Base-by-base conservation (phyloP, 2,113 vertebrate species). In the Heliornis fulica region DNA sequence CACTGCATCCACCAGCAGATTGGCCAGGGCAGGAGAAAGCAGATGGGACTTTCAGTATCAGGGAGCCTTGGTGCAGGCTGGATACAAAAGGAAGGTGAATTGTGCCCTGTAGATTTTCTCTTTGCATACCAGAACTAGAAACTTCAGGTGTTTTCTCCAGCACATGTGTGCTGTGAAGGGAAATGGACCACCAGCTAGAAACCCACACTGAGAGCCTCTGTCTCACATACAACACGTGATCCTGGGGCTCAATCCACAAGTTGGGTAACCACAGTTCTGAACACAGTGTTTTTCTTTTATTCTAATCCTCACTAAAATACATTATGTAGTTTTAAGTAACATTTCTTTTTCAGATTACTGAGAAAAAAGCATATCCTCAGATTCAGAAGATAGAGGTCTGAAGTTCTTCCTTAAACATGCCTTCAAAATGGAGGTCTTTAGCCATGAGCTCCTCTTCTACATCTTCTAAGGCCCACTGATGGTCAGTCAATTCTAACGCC, bases 381-480 rank as follows among this genome's bases (percentile, higher is more conserved):
- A 53, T 89, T 93, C 92, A 99, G 98, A 99, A 99, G 92, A 99
- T 99, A 29, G 99, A 99, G 11, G 98, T 99, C 77, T 99, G 99
- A 85, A 99, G 96, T 75, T 99, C 99, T 97, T 99, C 99, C 95
- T 98, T 99, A 97, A 99, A 99, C 99, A 99, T 99, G 97, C 99
- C 99, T 97, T 99, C 99, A 50, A 99, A 98, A 97, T 99, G 99
- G 94, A 99, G 98, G 88, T 99, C 99, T 94, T 98, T 99, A 96
- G 98, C 98, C 99, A 99, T 99, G 87, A 99, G 98, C 88, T 99
- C 99, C 18, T 99, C 99, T 96, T 99, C 99, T 36, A 99, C 99
- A 53, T 98, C 98, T 79, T 99, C 99, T 34, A 99, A 98, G 3
- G 99, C 99, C 99, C 99, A 99, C 74, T 99, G 99, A 97, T 99